Conservation (phyloP, 2,113 vertebrate genomes). For the Microcebus lehilahytsara region DNA sequence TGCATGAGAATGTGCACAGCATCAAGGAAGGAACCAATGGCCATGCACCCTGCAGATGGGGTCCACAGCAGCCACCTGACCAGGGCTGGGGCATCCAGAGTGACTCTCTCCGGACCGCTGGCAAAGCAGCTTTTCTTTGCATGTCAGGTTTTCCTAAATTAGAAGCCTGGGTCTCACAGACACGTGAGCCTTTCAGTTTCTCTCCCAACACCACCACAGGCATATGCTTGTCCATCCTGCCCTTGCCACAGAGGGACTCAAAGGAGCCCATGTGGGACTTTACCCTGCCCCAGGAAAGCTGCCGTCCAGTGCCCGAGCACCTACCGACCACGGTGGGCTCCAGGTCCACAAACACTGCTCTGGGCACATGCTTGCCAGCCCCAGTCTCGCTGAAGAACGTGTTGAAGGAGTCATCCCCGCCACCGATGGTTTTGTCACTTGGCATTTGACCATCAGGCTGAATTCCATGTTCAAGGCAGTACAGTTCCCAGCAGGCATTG, state of each 20-base stretch:
- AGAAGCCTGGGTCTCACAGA: not conserved
- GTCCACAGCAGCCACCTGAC: not conserved
- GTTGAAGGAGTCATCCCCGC: slow-evolving; percentile 92
- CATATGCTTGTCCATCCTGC: too few species aligned
- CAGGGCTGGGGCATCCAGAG: not conserved
- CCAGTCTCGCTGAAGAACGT: slow-evolving; percentile 95
- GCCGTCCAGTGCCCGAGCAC: slow-evolving; percentile 25
- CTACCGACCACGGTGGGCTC: slow-evolving; percentile 93
- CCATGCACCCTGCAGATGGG: not conserved
- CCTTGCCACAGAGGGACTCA: not conserved
- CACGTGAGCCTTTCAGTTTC: not conserved
- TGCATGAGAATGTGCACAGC: not conserved
- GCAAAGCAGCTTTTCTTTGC: not conserved
- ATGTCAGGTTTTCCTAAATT: not conserved
- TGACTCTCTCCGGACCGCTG: not conserved
- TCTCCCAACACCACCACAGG: not conserved
- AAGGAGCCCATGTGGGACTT: rapidly evolving
- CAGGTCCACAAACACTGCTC: slow-evolving; percentile 91
- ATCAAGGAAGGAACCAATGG: not conserved
- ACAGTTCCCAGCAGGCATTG: slow-evolving; percentile 95
- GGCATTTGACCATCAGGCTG: slow-evolving; percentile 93
- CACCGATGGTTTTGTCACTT: slow-evolving; percentile 85
- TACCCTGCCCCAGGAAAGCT: not conserved
- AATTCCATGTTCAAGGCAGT: slow-evolving; percentile 93
- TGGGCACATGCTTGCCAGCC: slow-evolving; percentile 89